Evolutionary conservation across 1,140 invertebrate species (phyloP), one percentile per base, ranked within the genome.

Genomic region (Caenorhabditis brenneri): DNA sequence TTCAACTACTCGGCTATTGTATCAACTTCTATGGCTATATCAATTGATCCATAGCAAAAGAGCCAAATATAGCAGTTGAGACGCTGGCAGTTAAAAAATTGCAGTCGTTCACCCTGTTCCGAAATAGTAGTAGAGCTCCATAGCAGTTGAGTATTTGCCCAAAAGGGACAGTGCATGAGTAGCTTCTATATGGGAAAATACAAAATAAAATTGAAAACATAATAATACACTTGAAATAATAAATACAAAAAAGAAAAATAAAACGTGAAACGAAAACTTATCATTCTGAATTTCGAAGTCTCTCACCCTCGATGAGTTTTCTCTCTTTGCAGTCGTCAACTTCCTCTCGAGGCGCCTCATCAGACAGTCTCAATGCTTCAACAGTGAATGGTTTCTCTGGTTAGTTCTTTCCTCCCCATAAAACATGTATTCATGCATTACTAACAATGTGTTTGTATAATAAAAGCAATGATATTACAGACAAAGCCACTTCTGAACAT

Each of bases 401-500:
- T 74, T 10, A 74, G 36, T 46, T 74, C 22, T 15, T 22, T 10
- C 24, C 24, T 5, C 5, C 9, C 6, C 10, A 27, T 24, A 24
- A 29, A 15, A 27, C 27, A 27, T 12, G 22, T 12, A 58, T 65
- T 65, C 36, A 74, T 74, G 65, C 65, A 74, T 74, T 74, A 42
- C 65, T 42, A 42, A 74, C 31, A 10, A 10, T 27, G 48, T 51
- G 53, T 55, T 55, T 55, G 53, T 55, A 55, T 55, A 27, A 24
- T 55, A 29, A 55, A 55, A n/a, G 9, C 24, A 6, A 55, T 51
- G 48, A 16, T 10, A 55, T 55, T 55, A 27, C 53, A 55, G 36
- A 3, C 65, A 74, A 74, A 74, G 46, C 65, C 0, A 65, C 58
- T 29, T 65, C 58, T 39, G 58, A 65, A 36, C 58, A 65, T 36